phyloP scores from a whole-genome alignment of 2,888 invertebrate genomes.

The Microctonus hyperodae region DNA sequence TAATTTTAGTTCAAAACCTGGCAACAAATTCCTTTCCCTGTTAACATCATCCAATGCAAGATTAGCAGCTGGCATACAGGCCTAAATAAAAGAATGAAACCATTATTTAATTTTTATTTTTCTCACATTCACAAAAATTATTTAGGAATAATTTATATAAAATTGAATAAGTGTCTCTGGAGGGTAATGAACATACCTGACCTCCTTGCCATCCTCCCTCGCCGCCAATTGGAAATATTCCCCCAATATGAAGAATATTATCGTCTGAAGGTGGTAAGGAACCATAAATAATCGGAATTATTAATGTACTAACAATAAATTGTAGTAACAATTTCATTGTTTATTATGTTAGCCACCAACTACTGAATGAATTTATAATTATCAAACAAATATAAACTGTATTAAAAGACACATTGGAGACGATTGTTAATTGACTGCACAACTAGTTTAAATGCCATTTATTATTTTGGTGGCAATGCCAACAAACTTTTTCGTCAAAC shows the following conservation, averaged over 20 bases:
- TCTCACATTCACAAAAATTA: too few species aligned
- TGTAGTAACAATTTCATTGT: conserved; percentile 33
- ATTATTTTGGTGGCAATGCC: neutral
- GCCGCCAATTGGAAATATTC: conserved; percentile 96
- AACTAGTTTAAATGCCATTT: too few species aligned
- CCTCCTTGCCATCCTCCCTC: conserved; percentile 99
- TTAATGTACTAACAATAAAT: conserved; percentile 41
- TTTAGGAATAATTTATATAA: too few species aligned
- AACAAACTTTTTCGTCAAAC: conserved; percentile 32
- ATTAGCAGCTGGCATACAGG: conserved; percentile 96
- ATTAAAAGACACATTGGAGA: too few species aligned
- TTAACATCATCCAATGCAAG: conserved; percentile 98
- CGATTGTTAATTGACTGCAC: too few species aligned
- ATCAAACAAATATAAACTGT: too few species aligned
- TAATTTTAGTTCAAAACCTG: conserved; percentile 88
- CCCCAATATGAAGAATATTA: conserved; percentile 92
- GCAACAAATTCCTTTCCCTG: conserved; percentile 83
- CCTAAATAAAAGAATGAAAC: conserved; percentile 65
- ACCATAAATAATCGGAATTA: conserved; percentile 42
- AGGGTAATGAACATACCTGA: conserved; percentile 67
- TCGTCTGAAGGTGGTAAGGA: conserved; percentile 51
- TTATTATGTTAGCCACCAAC: neutral
- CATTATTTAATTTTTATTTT: too few species aligned
- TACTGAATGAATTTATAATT: neutral
- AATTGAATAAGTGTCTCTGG: too few species aligned